Evolutionary conservation across 1,140 invertebrate species (phyloP), one percentile per base, ranked within the genome.

Genomic region (Bombus pascuorum): DNA sequence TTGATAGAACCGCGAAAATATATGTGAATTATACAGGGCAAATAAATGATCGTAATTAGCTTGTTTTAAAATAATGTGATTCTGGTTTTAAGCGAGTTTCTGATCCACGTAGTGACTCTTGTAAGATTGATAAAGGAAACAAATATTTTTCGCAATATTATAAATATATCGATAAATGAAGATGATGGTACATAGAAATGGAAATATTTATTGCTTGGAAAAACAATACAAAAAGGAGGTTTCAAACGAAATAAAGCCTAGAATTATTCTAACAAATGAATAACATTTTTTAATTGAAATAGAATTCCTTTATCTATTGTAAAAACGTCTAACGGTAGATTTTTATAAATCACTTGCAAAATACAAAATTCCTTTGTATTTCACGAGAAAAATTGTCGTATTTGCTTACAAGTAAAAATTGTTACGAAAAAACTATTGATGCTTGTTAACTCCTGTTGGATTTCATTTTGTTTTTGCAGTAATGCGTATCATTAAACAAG

Each of bases 141-240:
- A 28, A 74, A 77, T 76, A 83, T 77, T 78, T 59, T 82, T 62
- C 13, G 80, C 70, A 42, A 81, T 22, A 47, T 62, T 44, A 72
- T n/a, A 8, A 44, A 32, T 47, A 44, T 77, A 82, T 65, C 18
- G 25, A 62, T 47, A 12, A 28, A 34, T 28, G 3, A 53, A 37
- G 8, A 66, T 42, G 32, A 53, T 42, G n/a, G 65, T 71, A 81
- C 25, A 28, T 62, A 34, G 1, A 65, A 76, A 39, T 66, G 22
- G 28, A 42, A 78, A 83, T 83, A 83, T 83, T 83, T 83, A 78
- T 83, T 77, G 81, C 74, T 83, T 83, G 47, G 70, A 47, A 57
- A 74, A 18, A 42, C n/a, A n/a, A 62, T n/a, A 62, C 10, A 28
- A 39, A 28, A 34, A 25, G 15, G 8, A 65, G 74, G 65, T 78